Percentiles rank a stretch among this genome's conserved stretches.
Conservation (phyloP, 2,113 vertebrate genomes). For the Myiagra hebetior region DNA sequence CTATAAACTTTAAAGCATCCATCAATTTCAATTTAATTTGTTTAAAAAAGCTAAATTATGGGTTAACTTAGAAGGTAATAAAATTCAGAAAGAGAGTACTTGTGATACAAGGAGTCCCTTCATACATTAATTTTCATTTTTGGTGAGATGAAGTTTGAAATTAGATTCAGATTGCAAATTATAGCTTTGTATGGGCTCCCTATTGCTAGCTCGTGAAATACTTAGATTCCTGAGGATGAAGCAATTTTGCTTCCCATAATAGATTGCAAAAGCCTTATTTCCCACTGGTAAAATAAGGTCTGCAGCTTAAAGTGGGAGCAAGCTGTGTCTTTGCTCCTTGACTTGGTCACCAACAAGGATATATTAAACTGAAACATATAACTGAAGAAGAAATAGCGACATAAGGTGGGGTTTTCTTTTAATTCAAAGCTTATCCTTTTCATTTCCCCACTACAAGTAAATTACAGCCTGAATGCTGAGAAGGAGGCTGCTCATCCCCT, state of each 20-base stretch:
- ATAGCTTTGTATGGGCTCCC: conserved; percentile 69
- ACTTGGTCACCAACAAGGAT: conserved; percentile 61
- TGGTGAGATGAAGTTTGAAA: conserved; percentile 74
- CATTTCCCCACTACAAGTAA: neutral
- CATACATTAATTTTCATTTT: conserved; percentile 74
- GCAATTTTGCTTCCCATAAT: conserved; percentile 72
- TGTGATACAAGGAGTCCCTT: conserved; percentile 48
- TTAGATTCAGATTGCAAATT: conserved; percentile 79
- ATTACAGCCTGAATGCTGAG: neutral
- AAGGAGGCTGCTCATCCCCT: neutral
- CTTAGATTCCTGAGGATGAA: conserved; percentile 70
- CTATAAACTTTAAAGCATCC: conserved; percentile 28
- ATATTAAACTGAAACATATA: conserved; percentile 17
- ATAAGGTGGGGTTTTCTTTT: neutral
- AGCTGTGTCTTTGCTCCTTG: conserved; percentile 60
- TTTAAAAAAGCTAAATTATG: conserved; percentile 59
- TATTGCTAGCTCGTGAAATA: conserved; percentile 68
- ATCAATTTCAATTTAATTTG: conserved; percentile 61
- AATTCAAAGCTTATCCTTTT: neutral
- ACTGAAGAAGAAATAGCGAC: neutral
- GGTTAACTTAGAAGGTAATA: conserved; percentile 48
- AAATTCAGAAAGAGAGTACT: conserved; percentile 44
- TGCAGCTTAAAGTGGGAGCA: neutral
- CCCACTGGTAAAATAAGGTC: conserved; percentile 70
- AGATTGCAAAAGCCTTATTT: conserved; percentile 67